Conservation (phyloP, 2,113 vertebrate genomes). For the Epinephelus cyanopodus region DNA sequence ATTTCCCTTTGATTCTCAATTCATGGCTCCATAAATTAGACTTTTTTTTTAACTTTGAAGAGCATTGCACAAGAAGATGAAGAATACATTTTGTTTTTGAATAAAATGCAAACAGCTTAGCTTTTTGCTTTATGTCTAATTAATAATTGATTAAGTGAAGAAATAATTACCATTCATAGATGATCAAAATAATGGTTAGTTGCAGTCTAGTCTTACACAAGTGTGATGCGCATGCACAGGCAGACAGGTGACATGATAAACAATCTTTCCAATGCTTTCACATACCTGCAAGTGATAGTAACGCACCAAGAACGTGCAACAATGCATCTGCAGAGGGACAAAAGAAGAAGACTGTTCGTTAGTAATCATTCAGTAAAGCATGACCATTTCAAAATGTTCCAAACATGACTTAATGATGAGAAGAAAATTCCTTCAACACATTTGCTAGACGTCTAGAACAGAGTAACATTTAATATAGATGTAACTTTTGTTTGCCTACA, state of each 20-base stretch:
- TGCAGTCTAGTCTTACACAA: background rate
- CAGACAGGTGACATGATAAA: background rate
- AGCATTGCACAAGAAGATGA: too few relatives aligned
- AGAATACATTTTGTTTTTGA: too few relatives aligned
- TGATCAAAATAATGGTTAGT: too few relatives aligned
- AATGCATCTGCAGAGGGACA: background rate
- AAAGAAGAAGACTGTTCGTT: background rate
- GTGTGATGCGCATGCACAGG: background rate
- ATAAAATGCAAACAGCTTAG: too few relatives aligned
- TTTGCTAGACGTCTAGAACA: background rate
- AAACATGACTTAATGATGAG: background rate
- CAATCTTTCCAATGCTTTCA: background rate
- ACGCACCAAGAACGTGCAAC: background rate
- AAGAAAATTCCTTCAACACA: background rate
- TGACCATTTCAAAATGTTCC: background rate
- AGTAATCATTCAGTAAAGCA: background rate
- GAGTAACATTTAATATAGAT: background rate
- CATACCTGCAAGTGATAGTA: background rate
- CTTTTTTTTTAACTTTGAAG: too few relatives aligned
- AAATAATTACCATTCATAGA: too few relatives aligned
- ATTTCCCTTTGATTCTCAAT: background rate
- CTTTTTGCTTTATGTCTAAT: too few relatives aligned
- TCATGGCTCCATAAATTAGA: background rate
- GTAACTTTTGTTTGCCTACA: background rate
- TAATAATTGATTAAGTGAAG: too few relatives aligned